These are phyloP conservation scores for Manis pentadactyla DNA, from an alignment of 2,797 vertebrate species.

Conservation along the genomic window DNA sequence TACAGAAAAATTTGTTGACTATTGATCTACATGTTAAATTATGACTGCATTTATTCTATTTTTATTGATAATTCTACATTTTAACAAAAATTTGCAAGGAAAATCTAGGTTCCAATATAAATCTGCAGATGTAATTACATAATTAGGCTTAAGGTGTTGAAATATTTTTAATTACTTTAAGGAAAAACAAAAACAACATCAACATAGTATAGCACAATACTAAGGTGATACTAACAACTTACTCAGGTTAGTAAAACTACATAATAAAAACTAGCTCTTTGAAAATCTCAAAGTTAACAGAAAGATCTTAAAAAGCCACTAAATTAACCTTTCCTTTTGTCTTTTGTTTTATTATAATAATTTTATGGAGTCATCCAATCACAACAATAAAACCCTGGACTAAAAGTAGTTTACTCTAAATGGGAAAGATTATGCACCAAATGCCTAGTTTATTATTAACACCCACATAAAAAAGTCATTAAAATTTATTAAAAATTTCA, in stretches of 20 bases:
- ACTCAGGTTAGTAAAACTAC: neutral
- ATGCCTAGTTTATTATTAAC: neutral
- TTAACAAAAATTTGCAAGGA: slow-evolving; percentile 29
- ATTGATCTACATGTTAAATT: neutral
- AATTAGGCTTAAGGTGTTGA: neutral
- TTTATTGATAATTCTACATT: neutral
- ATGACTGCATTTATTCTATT: neutral
- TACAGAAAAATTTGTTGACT: neutral
- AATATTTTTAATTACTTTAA: slow-evolving; percentile 23
- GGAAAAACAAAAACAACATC: neutral
- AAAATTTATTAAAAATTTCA: slow-evolving; percentile 20
- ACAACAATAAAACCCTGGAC: slow-evolving; percentile 27
- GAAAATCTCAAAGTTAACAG: slow-evolving; percentile 6
- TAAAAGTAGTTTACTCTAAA: slow-evolving; percentile 38
- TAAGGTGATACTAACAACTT: neutral
- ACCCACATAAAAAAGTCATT: neutral
- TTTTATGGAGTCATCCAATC: slow-evolving; percentile 35
- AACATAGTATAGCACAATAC: neutral
- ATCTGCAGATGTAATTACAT: neutral
- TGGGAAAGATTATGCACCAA: neutral
- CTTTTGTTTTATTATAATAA: slow-evolving; percentile 41
- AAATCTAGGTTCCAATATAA: neutral
- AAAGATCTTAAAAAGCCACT: neutral
- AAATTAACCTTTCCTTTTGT: neutral
- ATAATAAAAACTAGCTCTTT: neutral